Evolutionary conservation across 2,797 vertebrate species (phyloP).

Genomic region (Zalophus californianus): DNA sequence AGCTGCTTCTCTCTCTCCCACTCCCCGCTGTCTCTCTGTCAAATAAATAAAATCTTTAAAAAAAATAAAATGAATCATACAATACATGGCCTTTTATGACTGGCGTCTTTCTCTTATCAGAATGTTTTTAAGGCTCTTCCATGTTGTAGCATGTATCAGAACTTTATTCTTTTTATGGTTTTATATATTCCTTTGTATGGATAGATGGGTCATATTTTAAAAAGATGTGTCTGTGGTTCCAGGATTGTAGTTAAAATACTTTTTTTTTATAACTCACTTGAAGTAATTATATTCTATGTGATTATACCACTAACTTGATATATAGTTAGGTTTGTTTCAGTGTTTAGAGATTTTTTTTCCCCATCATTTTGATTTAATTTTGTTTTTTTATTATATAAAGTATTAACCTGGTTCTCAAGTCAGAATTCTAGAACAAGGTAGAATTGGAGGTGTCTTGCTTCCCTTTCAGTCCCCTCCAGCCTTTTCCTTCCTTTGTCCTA

Average conservation of each 20-base stretch:
- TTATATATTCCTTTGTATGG: neutral
- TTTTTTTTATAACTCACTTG: neutral
- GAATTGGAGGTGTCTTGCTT: neutral
- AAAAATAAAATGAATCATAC: neutral
- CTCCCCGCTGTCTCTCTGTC: too few species aligned
- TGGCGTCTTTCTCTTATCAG: neutral
- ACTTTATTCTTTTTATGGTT: neutral
- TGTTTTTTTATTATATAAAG: constrained; percentile 9
- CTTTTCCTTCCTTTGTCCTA: neutral
- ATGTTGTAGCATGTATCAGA: neutral
- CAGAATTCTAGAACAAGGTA: neutral
- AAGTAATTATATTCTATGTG: neutral
- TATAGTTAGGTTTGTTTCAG: neutral
- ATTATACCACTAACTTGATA: neutral
- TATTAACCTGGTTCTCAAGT: neutral
- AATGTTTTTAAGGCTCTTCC: neutral
- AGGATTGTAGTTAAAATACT: neutral
- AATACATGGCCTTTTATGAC: neutral
- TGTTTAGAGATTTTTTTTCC: neutral
- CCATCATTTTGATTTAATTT: constrained; percentile 18
- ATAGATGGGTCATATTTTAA: neutral
- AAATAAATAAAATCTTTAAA: too few species aligned
- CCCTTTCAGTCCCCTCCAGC: neutral
- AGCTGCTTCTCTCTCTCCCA: too few species aligned
- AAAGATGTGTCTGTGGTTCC: neutral